Evolutionary conservation across 2,797 vertebrate species (phyloP), one percentile per base, ranked within the genome.

Genomic region (Sebastes miniatus): DNA sequence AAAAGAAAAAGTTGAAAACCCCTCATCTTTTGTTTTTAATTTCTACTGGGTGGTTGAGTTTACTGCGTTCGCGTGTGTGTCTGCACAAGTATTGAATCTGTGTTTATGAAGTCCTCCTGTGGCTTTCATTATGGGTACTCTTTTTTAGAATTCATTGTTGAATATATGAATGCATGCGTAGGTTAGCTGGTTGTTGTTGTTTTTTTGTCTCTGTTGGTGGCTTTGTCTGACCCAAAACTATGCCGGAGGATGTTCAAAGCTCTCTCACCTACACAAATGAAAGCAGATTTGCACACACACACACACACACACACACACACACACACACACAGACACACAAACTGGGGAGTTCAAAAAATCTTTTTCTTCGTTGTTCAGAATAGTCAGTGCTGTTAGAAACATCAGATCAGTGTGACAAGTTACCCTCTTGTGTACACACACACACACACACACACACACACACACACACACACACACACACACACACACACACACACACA

Each of bases 201-300:
- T 65, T 64, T 31, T 76, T 71, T 50, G 36, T 87, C 79, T 76
- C 56, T 27, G 54, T 25, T 6, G 73, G 71, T 14, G 76, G 73
- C 78, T 77, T 84, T 76, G 57, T 85, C 24, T 83, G 77, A 85
- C 77, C 80, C 76, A 82, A 71, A 75, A 85, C 78, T 80, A 83
- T 77, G 75, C 73, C 29, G 8, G 65, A 74, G 43, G 73, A 67
- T 68, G 79, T 85, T 90, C 71, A 86, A 89, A 88, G 76, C 36
- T 59, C 57, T 76, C 63, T 57, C 47, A 58, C 69, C 61, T 72
- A 20, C 31, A 75, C 75, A 76, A 34, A 84, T 27, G 73, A 68
- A 74, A 59, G 31, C 50, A 10, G 10, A 59, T 56, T 18, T 54
- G 68, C 16, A 39, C 56, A 36, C 34, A 36, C 32, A 34, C 32